phyloP scores from a whole-genome alignment of 30 jellyfish, hydroid and myxozoan genomes.

The Pelagia noctiluca region DNA sequence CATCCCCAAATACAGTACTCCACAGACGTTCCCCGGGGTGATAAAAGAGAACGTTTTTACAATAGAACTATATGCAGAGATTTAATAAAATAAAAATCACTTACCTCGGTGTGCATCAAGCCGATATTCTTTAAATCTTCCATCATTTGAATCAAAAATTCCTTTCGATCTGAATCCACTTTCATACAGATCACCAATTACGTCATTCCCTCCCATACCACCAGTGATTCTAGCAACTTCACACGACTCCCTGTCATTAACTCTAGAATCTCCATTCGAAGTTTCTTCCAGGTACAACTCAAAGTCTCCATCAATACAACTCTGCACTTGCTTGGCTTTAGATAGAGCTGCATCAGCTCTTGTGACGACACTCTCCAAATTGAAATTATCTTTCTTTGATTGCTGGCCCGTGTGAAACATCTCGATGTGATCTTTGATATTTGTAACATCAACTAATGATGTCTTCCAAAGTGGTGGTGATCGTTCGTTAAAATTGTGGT shows the following conservation, averaged over 20 bases:
- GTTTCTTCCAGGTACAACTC: conserved; percentile 18
- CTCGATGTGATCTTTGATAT: not conserved
- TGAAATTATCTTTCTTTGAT: not conserved
- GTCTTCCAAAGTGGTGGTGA: no score
- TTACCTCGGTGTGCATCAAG: conserved; percentile 38
- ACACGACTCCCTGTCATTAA: conserved; percentile 26
- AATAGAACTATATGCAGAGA: not conserved
- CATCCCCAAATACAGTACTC: no score
- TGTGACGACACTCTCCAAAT: conserved; percentile 25
- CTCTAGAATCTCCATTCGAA: not conserved
- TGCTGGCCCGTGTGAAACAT: not conserved
- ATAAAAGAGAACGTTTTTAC: not conserved
- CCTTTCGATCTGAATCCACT: not conserved
- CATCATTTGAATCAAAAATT: not conserved
- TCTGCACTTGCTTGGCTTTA: conserved; percentile 55
- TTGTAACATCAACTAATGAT: not conserved
- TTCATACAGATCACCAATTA: conserved; percentile 8
- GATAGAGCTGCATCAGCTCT: conserved; percentile 54
- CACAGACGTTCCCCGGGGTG: no score
- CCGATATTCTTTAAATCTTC: conserved; percentile 48
- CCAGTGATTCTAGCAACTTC: conserved; percentile 48
- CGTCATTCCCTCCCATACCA: not conserved
- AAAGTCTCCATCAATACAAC: conserved; percentile 57
- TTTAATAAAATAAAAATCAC: not conserved
- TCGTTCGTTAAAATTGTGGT: no score